Percentiles rank a stretch among this genome's conserved stretches.
Evolutionary conservation across 2,797 vertebrate genomes (phyloP).

Genomic region (Xyrichtys novacula): DNA sequence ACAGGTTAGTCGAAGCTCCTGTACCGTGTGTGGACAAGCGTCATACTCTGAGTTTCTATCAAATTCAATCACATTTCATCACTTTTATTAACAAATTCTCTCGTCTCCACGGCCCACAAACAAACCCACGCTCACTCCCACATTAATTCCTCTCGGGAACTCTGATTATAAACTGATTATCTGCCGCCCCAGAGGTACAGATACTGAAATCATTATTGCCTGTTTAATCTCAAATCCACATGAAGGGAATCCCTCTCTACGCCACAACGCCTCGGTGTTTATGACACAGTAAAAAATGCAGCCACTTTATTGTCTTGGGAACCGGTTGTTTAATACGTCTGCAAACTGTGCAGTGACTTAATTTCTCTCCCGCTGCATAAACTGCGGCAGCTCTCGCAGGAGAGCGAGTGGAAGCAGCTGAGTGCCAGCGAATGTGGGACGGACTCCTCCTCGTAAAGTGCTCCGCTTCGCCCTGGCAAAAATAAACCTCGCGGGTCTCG

Average conservation of each 20-base stretch:
- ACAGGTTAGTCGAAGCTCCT: too few relatives aligned
- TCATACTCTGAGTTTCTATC: fast-evolving
- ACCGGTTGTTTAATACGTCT: conserved; percentile 46
- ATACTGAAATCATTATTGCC: conserved; percentile 44
- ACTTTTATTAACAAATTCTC: conserved; percentile 8
- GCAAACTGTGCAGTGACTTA: conserved; percentile 48
- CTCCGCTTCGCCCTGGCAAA: conserved; percentile 59
- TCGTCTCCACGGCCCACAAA: neutral
- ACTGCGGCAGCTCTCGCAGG: conserved; percentile 22
- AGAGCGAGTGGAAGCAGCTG: conserved; percentile 18
- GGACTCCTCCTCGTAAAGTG: conserved; percentile 59
- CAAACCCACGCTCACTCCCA: conserved; percentile 39
- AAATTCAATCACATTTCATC: neutral
- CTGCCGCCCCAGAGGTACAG: conserved; percentile 19
- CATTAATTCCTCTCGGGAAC: conserved; percentile 37
- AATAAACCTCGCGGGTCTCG: conserved; percentile 53
- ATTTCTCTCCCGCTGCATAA: conserved; percentile 41
- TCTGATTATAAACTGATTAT: conserved; percentile 65
- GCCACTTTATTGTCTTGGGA: conserved; percentile 49
- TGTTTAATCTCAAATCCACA: conserved; percentile 50
- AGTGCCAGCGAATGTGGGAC: conserved; percentile 56
- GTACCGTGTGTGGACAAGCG: too few relatives aligned
- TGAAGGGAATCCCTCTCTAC: conserved; percentile 39
- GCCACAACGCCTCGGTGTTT: conserved; percentile 30
- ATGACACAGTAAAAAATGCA: conserved; percentile 5